Base-by-base conservation (phyloP, 92 coral and sea anemone genomes). In the Porites evermanni region DNA sequence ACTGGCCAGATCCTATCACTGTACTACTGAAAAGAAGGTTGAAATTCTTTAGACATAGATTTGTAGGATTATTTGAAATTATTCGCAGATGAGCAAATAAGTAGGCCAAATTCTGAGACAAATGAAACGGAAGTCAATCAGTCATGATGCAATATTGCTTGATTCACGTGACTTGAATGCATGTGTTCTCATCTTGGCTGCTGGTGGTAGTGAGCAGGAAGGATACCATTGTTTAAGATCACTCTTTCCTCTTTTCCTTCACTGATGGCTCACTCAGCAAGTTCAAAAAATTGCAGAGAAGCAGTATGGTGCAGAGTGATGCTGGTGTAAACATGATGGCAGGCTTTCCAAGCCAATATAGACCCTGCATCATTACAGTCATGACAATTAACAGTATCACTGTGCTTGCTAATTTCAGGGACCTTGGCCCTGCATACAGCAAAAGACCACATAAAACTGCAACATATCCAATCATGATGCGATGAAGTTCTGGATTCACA, bases 401-500 rank as follows among this genome's bases (percentile, higher is more conserved):
- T 2, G 66, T 79, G 52, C 92, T 83, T 47, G 88, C 64, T 14
- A 92, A 52, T 63, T 87, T 85, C 50, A 94, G 87, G 13, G 83
- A 82, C 23, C 79, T 89, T 29, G 98, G 93, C 8, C 89, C 95
- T 2, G 82, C 54, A 75, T 90, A 67, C 50, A 94, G 89, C 52
- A 94, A 75, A 10, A 83, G 72, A 6, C 85, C 98, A 87, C 98
- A 73, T 16, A 72, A 76, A 24, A 89, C 83, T 78, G 92, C 98
- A 21, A 89, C 24, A 72, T 78, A 81, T 38, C 98, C 98, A 26
- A 92, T 87, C 8, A 90, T 83, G 5, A 76, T 78, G 88, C 93
- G 86, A 77, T 92, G 84, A 0, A 79, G 58, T 3, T 80, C 72
- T 26, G 92, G 91, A 16, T 88, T 89, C 21, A 92, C 90, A 60